Evolutionary conservation across 2,888 invertebrate genomes (phyloP).

Genomic region (Choreutis nemorana): DNA sequence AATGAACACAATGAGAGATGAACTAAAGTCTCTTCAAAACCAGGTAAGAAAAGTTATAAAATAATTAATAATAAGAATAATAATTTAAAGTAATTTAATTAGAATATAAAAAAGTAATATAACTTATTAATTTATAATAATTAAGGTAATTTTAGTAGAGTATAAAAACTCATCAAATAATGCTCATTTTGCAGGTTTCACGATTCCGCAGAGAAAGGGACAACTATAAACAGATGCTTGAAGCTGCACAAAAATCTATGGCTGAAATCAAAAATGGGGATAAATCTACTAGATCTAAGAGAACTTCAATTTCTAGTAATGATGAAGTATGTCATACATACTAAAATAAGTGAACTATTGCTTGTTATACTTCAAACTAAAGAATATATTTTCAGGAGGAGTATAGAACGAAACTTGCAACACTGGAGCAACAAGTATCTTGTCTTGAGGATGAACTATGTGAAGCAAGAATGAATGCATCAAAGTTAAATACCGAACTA

Average conservation of each 20-base stretch:
- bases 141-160: too few relatives aligned
- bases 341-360: constrained; percentile 1
- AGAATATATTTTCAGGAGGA: constrained; percentile 68
- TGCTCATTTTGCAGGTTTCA: constrained; percentile 46
- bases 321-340: constrained; percentile 67
- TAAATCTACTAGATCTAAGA: constrained; percentile 51
- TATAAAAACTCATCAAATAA: constrained; percentile 16
- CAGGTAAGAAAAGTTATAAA: constrained; percentile 53
- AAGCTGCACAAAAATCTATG: constrained; percentile 85
- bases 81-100: not conserved
- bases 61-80: too few relatives aligned
- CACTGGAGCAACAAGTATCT: constrained; percentile 83
- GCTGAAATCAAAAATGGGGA: constrained; percentile 74
- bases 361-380: not conserved
- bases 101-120: not conserved
- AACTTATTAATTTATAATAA: too few relatives aligned
- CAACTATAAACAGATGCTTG: constrained; percentile 88
- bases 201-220: constrained; percentile 89
- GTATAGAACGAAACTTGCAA: constrained; percentile 73
- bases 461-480: constrained; percentile 81
- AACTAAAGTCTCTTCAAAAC: constrained; percentile 81
- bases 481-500: constrained; percentile 87
- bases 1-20: constrained; percentile 80
- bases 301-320: constrained; percentile 73
- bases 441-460: constrained; percentile 89